phyloP scores from a whole-genome alignment of 2,888 invertebrate species.

The Caenorhabditis macrosperma region DNA sequence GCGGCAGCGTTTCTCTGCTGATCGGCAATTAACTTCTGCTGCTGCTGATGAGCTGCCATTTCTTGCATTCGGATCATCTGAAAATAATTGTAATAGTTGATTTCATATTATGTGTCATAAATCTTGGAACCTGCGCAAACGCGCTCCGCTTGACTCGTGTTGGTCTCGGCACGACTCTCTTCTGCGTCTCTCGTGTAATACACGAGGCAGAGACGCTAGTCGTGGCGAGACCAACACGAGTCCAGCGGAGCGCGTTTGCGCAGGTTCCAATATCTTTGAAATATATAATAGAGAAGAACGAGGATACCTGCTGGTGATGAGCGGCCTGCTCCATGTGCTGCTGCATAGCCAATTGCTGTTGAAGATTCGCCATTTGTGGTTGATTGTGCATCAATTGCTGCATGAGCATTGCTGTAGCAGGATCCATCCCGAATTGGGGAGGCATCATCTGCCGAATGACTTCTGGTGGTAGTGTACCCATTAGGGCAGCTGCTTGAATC shows the following conservation, averaged over 20 bases:
- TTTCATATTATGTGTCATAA: no score
- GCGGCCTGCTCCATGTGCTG: conserved; percentile 19
- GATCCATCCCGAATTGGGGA: conserved; percentile 3
- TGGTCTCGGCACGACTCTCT: no score
- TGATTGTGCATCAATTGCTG: conserved; percentile 28
- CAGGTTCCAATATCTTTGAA: no score
- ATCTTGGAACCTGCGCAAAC: no score
- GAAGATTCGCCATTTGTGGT: conserved; percentile 11
- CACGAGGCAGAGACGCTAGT: no score
- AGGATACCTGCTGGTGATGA: not conserved
- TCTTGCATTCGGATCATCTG: conserved; percentile 30
- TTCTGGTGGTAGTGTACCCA: conserved; percentile 32
- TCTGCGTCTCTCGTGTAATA: no score
- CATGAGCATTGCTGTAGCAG: conserved; percentile 20
- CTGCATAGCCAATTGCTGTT: conserved; percentile 11
- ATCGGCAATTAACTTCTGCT: conserved; percentile 9
- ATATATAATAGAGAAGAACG: not conserved
- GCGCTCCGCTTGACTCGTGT: no score
- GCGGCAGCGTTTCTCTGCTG: conserved; percentile 24
- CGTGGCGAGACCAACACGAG: no score
- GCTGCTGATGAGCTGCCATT: conserved; percentile 21
- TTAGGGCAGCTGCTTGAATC: conserved; percentile 12
- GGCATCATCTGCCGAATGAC: conserved; percentile 20
- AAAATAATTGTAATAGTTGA: not conserved
- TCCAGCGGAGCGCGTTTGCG: no score